These are phyloP conservation scores for Archips crataeganus DNA, from an alignment of 2,888 invertebrate species.

Conservation along the genomic window DNA sequence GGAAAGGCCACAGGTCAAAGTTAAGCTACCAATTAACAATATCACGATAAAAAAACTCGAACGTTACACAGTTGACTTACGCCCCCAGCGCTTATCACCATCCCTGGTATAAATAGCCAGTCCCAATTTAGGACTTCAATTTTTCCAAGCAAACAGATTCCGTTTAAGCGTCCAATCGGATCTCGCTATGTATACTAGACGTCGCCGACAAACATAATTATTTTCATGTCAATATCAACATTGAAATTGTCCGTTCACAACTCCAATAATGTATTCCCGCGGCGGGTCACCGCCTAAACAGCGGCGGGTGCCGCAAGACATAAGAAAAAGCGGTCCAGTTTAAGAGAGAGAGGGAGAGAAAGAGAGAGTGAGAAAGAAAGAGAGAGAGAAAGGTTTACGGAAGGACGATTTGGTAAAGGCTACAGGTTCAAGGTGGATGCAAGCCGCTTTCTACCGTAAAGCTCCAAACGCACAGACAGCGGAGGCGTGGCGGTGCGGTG, in stretches of 20 bases:
- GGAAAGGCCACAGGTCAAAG: too few species aligned
- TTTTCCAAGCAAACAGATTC: slow-evolving; percentile 31
- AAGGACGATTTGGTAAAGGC: too few species aligned
- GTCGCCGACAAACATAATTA: slow-evolving; percentile 67
- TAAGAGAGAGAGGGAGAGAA: neutral
- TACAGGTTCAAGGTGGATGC: too few species aligned
- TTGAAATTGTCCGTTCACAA: slow-evolving; percentile 73
- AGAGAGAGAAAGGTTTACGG: too few species aligned
- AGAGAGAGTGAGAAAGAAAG: too few species aligned
- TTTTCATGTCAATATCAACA: slow-evolving; percentile 73
- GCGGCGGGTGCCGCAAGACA: slow-evolving; percentile 45
- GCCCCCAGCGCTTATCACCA: neutral
- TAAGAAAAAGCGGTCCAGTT: slow-evolving; percentile 41
- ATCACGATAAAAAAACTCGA: neutral
- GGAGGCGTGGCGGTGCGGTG: too few species aligned
- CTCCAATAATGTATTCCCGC: slow-evolving; percentile 73
- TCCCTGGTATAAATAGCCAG: neutral
- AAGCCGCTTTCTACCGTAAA: too few species aligned
- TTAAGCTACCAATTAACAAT: too few species aligned
- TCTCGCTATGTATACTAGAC: slow-evolving; percentile 19
- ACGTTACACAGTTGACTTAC: neutral
- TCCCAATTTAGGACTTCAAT: neutral
- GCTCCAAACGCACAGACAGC: too few species aligned
- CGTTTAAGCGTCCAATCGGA: slow-evolving; percentile 30
- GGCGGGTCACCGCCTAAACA: slow-evolving; percentile 67